Evolutionary conservation across 2,888 invertebrate genomes (phyloP), one percentile per base, ranked within the genome.

Genomic region (Biston betularia): DNA sequence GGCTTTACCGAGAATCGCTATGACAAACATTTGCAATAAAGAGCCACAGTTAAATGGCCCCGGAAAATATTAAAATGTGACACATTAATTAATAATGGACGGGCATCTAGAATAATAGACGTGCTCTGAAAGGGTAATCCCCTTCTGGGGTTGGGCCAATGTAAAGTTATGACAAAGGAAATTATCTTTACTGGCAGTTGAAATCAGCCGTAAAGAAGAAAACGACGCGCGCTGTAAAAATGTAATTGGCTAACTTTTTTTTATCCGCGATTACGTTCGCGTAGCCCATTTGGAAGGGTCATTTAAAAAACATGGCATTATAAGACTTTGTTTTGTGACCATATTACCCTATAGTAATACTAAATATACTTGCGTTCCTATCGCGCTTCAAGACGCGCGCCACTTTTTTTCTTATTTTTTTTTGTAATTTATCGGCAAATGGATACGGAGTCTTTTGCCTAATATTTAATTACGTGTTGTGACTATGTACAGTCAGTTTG

Each of bases 111-210:
- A 60, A 69, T 73, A 70, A 69, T 63, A 65, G 58, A 62, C 59
- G 49, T 38, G 45, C 56, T 62, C 52, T 60, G 64, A 68, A 68
- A 72, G 64, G 70, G 70, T 72, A 61, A 54, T 57, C 54, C 53
- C 48, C 58, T 53, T 34, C 61, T 6, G 35, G 61, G 59, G 72
- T 69, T 65, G 59, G 63, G 40, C 48, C 63, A 73, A 75, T 79
- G 77, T 70, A 79, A 75, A 76, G 79, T 79, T 75, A 79, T 80
- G 69, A 75, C 76, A 78, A 80, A 79, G 70, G 75, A 78, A 76
- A 79, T 80, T 76, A 75, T 70, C 75, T 76, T 75, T 71, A 75
- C 72, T 60, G 67, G 62, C 71, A 56, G 70, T 75, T 75, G 76
- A 75, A 75, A 78, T 75, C 72, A 73, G 69, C 75, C 77, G 73